Evolutionary conservation across 2,113 vertebrate species (phyloP).

Genomic region (Jacana jacana): DNA sequence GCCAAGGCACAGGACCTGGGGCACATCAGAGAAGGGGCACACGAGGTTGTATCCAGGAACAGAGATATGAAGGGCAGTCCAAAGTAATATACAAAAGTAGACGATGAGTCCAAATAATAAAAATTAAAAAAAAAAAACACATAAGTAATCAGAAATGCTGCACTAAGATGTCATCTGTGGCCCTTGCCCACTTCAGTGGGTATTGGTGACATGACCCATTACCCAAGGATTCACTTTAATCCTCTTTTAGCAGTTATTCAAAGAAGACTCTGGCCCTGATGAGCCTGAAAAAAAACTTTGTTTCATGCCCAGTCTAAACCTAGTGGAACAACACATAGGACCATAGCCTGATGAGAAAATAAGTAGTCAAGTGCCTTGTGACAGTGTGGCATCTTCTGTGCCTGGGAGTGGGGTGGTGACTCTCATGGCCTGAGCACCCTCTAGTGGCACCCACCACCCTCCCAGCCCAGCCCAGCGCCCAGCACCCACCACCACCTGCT

Average conservation of each 20-base stretch:
- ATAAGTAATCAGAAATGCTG: background rate
- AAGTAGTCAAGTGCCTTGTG: background rate
- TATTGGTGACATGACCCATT: background rate
- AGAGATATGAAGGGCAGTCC: background rate
- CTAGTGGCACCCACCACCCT: background rate
- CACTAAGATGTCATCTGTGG: background rate
- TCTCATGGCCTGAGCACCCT: background rate
- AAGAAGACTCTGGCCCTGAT: background rate
- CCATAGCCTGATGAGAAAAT: background rate
- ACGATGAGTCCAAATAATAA: background rate
- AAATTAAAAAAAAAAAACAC: background rate
- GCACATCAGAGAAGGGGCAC: rapidly evolving
- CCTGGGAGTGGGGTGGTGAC: too few species aligned
- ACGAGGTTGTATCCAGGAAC: background rate
- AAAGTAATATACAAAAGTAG: background rate
- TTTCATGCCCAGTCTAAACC: background rate
- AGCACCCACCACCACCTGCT: rapidly evolving
- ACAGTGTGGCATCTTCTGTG: background rate
- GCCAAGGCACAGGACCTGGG: background rate
- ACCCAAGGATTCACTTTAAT: background rate
- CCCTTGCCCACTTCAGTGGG: background rate
- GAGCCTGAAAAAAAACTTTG: background rate
- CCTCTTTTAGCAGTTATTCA: background rate
- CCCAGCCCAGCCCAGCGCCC: background rate
- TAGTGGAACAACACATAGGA: background rate